Evolutionary conservation across 2,888 invertebrate genomes (phyloP), one percentile per base, ranked within the genome.

Genomic region (Oxycera nigricornis): DNA sequence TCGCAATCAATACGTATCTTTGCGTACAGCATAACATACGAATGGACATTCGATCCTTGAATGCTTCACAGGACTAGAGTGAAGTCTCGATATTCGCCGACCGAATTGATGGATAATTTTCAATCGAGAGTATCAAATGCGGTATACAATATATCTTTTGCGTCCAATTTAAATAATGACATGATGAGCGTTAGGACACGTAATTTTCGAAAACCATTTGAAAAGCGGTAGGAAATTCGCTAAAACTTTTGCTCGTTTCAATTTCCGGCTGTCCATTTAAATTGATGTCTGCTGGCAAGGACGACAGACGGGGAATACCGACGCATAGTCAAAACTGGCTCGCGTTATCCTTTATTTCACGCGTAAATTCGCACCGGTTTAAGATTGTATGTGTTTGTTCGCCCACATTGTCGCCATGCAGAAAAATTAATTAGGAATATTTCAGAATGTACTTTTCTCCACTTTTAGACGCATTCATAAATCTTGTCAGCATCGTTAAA

Each of bases 251-350:
- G 28, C 30, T 30, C 50, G 28, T 46, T 68, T 68, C 52, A 68
- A 68, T 68, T 68, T 68, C 68, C 68, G 68, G 68, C 50, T 68
- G 68, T 68, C 68, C 68, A 68, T 30, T 30, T 50, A 50, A 65
- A 39, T 24, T 39, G 65, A 65, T 65, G 2, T 41, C 6, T 11
- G 11, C 17, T 46, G 17, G 3, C 46, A 46, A 11, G 46, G 14
- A 46, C 46, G 17, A 46, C 3, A 46, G 46, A 14, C 46, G 46
- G 46, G 6, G 3, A 7, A 11, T 46, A 14, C 46, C 46, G 46
- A 46, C 46, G 46, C n/a, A 11, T 46, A n/a, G 46, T n/a, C 46
- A n/a, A 17, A 46, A n/a, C 11, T 46, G 46, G 11, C 17, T 46
- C 14, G 46, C 14, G 17, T n/a, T n/a, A n/a, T n/a, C n/a, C n/a